These are phyloP conservation scores for Hippocampus comes DNA, from an alignment of 2,113 vertebrate genomes.

Conservation along the genomic window DNA sequence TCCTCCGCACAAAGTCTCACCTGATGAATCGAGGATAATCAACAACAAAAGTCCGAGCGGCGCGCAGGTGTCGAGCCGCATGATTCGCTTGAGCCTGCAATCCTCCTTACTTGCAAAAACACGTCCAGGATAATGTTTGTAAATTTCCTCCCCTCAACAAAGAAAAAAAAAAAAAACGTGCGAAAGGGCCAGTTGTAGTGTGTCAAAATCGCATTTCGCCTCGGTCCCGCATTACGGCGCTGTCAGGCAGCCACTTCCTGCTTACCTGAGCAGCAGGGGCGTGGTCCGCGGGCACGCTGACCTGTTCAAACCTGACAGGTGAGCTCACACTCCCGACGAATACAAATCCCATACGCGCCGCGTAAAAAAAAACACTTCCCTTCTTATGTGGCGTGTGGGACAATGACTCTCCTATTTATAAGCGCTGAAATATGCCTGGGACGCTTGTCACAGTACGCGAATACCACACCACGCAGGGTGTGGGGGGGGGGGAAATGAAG, in stretches of 20 bases:
- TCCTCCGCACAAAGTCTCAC: constrained; percentile 32
- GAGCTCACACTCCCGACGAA: background rate
- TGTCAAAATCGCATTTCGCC: background rate
- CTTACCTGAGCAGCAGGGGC: constrained; percentile 58
- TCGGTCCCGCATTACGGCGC: background rate
- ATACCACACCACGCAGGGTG: background rate
- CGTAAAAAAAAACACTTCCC: background rate
- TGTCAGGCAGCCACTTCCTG: constrained; percentile 64
- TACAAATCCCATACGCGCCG: background rate
- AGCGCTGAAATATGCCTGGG: constrained; percentile 44
- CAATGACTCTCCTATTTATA: constrained; percentile 59
- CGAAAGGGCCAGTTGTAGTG: background rate
- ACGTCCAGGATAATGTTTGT: background rate
- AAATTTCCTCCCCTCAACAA: background rate
- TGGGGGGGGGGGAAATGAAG: too few species aligned
- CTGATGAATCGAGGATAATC: constrained; percentile 41
- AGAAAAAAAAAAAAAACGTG: background rate
- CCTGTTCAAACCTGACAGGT: constrained; percentile 65
- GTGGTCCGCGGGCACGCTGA: constrained; percentile 50
- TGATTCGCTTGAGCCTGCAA: constrained; percentile 1
- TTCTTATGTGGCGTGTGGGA: constrained; percentile 8
- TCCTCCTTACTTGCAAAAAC: background rate
- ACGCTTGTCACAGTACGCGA: constrained; percentile 9
- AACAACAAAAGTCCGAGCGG: constrained; percentile 38
- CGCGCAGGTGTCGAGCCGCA: constrained; percentile 30